A percentile compares a stretch with the other conserved stretches of the same genome.
Evolutionary conservation across 2,888 invertebrate species (phyloP).

Genomic region (Cheilosia soror): DNA sequence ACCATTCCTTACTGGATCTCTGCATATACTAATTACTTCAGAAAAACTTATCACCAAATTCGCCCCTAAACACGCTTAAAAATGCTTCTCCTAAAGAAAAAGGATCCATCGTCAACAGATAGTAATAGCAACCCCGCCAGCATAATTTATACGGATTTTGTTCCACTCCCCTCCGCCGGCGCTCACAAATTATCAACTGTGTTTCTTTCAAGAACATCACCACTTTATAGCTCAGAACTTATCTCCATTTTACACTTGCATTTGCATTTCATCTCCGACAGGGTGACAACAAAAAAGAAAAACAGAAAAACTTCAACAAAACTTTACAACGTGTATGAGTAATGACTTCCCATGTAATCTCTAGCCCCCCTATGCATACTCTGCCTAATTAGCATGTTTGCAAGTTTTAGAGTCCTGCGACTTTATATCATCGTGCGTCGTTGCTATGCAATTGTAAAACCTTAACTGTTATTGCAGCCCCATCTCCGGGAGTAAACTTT

Average conservation of each 20-base stretch:
- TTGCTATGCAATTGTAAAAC: conserved; percentile 61
- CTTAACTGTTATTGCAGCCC: conserved; percentile 48
- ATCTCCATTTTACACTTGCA: conserved; percentile 67
- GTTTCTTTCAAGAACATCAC: conserved; percentile 45
- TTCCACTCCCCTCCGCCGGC: neutral
- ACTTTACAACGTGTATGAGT: conserved; percentile 66
- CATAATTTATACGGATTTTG: conserved; percentile 9
- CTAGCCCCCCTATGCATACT: conserved; percentile 64
- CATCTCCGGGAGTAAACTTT: neutral
- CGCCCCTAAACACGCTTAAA: neutral
- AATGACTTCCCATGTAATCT: conserved; percentile 67
- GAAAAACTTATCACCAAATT: no score
- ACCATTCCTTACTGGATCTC: no score
- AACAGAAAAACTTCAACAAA: conserved; percentile 38
- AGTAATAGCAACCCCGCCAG: conserved; percentile 19
- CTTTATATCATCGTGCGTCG: conserved; percentile 37
- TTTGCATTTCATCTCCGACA: conserved; percentile 54
- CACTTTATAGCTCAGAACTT: conserved; percentile 60
- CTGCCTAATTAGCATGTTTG: conserved; percentile 73
- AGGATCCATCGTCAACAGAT: conserved; percentile 37
- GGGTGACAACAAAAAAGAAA: conserved; percentile 11
- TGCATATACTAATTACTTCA: no score
- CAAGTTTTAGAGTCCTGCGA: conserved; percentile 38
- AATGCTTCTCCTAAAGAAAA: neutral
- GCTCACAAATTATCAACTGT: conserved; percentile 48